Percentiles rank a stretch among this genome's conserved stretches.
Conservation (phyloP, 2,113 vertebrate species). For the Lophochroa leadbeateri region DNA sequence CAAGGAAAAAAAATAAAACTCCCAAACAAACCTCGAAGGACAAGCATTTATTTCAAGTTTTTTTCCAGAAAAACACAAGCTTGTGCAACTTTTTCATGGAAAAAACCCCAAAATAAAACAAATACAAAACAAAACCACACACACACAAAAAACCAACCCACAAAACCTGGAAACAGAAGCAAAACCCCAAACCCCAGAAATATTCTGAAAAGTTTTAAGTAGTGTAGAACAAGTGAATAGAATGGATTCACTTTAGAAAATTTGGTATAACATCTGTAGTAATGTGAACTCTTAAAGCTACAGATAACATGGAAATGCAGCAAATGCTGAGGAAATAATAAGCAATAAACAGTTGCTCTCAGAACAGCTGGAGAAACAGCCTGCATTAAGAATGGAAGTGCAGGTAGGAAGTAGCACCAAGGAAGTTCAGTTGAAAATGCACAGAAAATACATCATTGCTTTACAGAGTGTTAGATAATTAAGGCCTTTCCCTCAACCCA, state of each 20-base stretch:
- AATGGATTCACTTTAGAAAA: not conserved
- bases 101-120: too few species aligned
- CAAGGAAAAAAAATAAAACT: not conserved
- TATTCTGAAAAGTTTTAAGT: not conserved
- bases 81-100: not conserved
- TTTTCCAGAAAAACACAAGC: not conserved
- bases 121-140: not conserved
- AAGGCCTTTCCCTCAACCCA: not conserved
- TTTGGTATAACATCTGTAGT: not conserved
- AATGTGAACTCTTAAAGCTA: not conserved
- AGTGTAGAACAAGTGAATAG: not conserved
- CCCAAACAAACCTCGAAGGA: not conserved
- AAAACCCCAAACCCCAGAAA: not conserved
- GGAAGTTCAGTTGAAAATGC: not conserved
- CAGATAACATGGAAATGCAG: not conserved
- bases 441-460: not conserved
- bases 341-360: not conserved
- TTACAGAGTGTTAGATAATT: not conserved
- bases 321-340: not conserved
- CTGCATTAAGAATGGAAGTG: not conserved
- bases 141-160: too few species aligned
- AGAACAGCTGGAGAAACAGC: not conserved
- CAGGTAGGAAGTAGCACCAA: not conserved
- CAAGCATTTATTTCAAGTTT: not conserved
- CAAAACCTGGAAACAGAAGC: not conserved